Evolutionary conservation across 1,140 invertebrate genomes (phyloP), one percentile per base, ranked within the genome.

Genomic region (Lepidotrigona ventralis): DNA sequence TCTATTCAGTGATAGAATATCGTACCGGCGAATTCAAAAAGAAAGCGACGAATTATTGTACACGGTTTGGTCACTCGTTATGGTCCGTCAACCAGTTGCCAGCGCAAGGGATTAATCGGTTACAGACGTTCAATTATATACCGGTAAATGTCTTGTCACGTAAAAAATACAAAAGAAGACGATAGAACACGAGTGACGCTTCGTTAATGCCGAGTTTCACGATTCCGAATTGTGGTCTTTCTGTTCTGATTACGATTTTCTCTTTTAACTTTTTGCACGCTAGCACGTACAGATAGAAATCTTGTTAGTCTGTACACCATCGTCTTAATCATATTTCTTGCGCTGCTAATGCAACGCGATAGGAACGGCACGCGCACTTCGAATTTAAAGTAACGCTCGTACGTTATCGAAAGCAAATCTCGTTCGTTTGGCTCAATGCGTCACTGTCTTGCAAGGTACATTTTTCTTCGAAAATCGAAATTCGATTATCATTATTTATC

Each of bases 191-290:
- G 14, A 21, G 5, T 8, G 46, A 70, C 33, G 19, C 19, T 53
- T 15, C 26, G 26, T 23, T 72, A 63, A 69, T 3, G 14, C 9
- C 0, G 1, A 54, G 51, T 69, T 75, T 70, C 29, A 53, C 69
- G 12, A 64, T 64, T 63, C 46, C 58, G 26, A 80, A 80, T 73
- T 46, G 23, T 70, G n/a, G 29, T 51, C 23, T 68, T 76, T 76
- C 80, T 69, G 73, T 82, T 60, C 80, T 51, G 73, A 53, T 82
- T 77, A 77, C 81, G 26, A 58, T 77, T 82, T 82, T 82, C 81
- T 77, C 81, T 77, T 77, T 64, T 81, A 53, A 70, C 53, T 54
- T 21, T 68, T 54, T 60, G 73, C 63, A 21, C 72, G 73, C n/a
- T 14, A 39, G 51, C 54, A 68, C 56, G n/a, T 82, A 39, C 33